phyloP scores from a whole-genome alignment of 2,888 invertebrate species.

The Stictocephala bisonia region DNA sequence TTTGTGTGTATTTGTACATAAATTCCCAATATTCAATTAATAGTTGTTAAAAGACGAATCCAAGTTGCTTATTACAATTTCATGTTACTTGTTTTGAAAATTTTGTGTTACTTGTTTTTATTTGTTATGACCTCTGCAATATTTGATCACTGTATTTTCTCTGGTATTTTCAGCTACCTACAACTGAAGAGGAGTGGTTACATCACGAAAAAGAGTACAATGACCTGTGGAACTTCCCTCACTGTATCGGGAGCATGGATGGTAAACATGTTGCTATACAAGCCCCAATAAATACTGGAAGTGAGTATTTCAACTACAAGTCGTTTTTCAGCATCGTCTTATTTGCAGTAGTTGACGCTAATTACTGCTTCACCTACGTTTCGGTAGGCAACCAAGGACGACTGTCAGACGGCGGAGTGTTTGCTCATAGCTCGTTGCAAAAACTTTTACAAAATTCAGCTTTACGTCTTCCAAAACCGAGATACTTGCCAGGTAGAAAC shows the following conservation, averaged over 20 bases:
- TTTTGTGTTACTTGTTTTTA: too few relatives aligned
- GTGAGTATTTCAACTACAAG: constrained; percentile 39
- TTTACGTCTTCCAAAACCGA: constrained; percentile 54
- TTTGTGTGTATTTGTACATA: too few relatives aligned
- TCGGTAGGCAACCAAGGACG: constrained; percentile 49
- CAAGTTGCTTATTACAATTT: too few relatives aligned
- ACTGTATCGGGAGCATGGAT: constrained; percentile 42
- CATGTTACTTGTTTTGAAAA: too few relatives aligned
- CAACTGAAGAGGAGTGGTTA: constrained; percentile 29
- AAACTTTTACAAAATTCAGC: constrained; percentile 56
- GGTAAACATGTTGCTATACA: constrained; percentile 33
- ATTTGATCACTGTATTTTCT: not conserved
- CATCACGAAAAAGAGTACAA: not conserved
- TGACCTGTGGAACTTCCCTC: constrained; percentile 43
- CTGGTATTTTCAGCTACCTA: not conserved
- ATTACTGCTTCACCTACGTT: constrained; percentile 52
- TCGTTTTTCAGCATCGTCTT: constrained; percentile 51
- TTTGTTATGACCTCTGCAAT: not conserved
- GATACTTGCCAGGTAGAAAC: constrained; percentile 45
- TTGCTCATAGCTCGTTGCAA: constrained; percentile 45
- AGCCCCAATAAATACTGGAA: constrained; percentile 36
- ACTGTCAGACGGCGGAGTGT: constrained; percentile 11
- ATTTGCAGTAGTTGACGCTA: constrained; percentile 52
- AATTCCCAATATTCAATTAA: too few relatives aligned
- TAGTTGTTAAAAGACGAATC: too few relatives aligned